phyloP scores from a whole-genome alignment of 1,140 invertebrate genomes.

The Trinorchestia longiramus region DNA sequence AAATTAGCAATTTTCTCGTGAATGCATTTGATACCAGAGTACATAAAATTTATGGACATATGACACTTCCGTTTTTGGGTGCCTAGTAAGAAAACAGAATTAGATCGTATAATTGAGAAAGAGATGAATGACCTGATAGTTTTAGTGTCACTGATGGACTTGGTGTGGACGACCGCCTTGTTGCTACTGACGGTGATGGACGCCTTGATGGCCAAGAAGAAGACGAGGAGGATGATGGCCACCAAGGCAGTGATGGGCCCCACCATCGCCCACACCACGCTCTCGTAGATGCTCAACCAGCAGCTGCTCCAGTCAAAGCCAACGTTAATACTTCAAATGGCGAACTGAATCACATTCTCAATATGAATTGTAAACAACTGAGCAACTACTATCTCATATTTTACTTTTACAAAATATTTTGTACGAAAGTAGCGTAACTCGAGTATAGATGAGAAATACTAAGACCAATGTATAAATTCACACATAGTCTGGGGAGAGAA shows the following conservation, averaged over 20 bases:
- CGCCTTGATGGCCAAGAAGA: conserved; percentile 87
- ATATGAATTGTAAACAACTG: neutral
- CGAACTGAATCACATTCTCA: neutral
- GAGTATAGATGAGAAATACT: too few species aligned
- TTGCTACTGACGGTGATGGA: conserved; percentile 82
- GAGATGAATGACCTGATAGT: conserved; percentile 6
- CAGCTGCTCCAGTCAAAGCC: conserved; percentile 77
- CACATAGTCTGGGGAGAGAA: too few species aligned
- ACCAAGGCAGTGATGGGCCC: conserved; percentile 85
- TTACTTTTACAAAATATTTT: too few species aligned
- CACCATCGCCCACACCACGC: conserved; percentile 90
- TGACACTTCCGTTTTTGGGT: too few species aligned
- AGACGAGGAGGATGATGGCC: conserved; percentile 81
- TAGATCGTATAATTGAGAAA: neutral
- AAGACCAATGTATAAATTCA: too few species aligned
- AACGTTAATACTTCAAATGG: neutral
- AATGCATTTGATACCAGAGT: too few species aligned
- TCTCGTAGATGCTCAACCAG: conserved; percentile 94
- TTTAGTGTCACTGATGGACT: conserved; percentile 39
- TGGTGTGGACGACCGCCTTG: conserved; percentile 48
- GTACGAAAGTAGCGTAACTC: too few species aligned
- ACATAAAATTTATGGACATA: too few species aligned
- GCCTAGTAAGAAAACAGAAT: too few species aligned
- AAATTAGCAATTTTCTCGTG: too few species aligned
- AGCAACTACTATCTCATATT: neutral